Evolutionary conservation across 2,797 vertebrate species (phyloP).

Genomic region (Rhadinocentrus ornatus): DNA sequence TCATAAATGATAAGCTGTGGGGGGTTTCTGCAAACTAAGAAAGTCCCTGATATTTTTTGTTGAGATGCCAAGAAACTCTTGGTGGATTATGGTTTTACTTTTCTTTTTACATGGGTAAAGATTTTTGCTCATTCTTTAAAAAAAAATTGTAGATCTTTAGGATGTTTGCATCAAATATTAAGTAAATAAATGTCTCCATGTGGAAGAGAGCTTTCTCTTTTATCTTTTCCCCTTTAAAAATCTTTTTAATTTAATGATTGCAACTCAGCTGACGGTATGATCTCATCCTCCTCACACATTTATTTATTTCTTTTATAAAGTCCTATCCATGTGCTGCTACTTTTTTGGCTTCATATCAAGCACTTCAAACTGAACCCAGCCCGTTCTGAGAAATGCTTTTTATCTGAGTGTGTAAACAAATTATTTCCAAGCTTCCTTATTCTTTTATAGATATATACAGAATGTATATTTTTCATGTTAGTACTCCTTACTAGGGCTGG

Average conservation of each 20-base stretch:
- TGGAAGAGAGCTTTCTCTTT: neutral
- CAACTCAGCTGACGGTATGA: neutral
- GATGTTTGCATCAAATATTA: too few species aligned
- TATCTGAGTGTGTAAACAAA: constrained; percentile 16
- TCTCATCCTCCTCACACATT: neutral
- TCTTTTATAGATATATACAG: neutral
- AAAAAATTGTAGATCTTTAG: neutral
- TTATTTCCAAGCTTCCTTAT: constrained; percentile 27
- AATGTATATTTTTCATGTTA: neutral
- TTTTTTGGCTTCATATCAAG: constrained; percentile 6
- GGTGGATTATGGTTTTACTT: neutral
- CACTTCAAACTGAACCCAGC: neutral
- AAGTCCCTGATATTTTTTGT: constrained; percentile 10
- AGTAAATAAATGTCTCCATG: too few species aligned
- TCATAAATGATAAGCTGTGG: neutral
- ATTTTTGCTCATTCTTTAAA: too few species aligned
- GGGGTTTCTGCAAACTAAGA: constrained; percentile 13
- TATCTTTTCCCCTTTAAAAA: neutral
- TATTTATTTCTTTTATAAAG: neutral
- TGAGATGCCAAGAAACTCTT: neutral
- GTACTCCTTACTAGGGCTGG: neutral
- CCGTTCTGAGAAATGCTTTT: constrained; percentile 45
- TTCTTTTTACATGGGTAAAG: neutral
- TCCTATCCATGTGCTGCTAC: neutral
- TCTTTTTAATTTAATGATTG: neutral